These are phyloP conservation scores for Megalonaias nervosa DNA, from an alignment of 1,140 invertebrate genomes.

Conservation along the genomic window DNA sequence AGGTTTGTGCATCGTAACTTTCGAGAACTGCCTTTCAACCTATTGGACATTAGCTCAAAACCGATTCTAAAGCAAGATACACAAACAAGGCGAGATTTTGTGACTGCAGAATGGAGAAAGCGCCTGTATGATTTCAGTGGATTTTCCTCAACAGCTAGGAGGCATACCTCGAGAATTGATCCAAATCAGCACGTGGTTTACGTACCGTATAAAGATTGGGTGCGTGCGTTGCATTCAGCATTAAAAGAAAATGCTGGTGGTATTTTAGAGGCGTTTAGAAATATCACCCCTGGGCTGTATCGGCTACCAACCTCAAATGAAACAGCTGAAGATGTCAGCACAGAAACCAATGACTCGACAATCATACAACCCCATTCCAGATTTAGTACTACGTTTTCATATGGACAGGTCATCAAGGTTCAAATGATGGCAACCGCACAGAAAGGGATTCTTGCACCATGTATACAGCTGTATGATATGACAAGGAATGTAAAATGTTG, in stretches of 20 bases:
- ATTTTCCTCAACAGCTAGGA: neutral
- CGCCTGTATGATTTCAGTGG: constrained; percentile 16
- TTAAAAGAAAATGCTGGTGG: neutral
- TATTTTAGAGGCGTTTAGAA: neutral
- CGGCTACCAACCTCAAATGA: neutral
- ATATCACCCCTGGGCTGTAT: neutral
- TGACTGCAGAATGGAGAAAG: constrained; percentile 24
- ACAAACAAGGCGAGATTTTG: constrained; percentile 12
- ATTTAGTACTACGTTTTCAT: constrained; percentile 38
- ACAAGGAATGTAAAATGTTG: constrained; percentile 47
- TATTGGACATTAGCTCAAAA: constrained; percentile 39
- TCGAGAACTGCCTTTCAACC: constrained; percentile 38
- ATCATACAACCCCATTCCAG: constrained; percentile 19
- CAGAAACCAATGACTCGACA: constrained; percentile 13
- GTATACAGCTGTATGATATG: constrained; percentile 35
- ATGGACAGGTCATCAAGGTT: constrained; percentile 40
- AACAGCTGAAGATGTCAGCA: constrained; percentile 31
- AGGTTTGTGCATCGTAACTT: constrained; percentile 15
- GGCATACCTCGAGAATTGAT: constrained; percentile 7
- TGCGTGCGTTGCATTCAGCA: constrained; percentile 9
- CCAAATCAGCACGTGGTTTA: constrained; percentile 14
- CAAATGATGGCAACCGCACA: constrained; percentile 38
- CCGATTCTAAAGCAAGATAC: constrained; percentile 31
- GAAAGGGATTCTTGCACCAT: constrained; percentile 38
- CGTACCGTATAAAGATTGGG: constrained; percentile 23